These are phyloP conservation scores for Tachysurus vachellii DNA, from an alignment of 2,113 vertebrate genomes.

Conservation along the genomic window DNA sequence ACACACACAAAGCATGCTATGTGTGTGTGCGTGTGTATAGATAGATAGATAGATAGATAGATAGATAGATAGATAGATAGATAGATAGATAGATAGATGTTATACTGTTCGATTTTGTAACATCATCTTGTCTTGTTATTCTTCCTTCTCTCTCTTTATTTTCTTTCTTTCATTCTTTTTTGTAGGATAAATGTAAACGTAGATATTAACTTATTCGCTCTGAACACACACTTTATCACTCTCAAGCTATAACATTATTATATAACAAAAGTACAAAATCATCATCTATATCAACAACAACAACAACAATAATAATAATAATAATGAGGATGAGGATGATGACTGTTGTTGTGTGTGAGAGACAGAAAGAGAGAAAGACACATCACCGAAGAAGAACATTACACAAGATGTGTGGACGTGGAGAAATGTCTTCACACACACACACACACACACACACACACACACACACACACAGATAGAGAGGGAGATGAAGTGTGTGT, in stretches of 20 bases:
- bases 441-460: neutral
- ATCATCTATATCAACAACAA: neutral
- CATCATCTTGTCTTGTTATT: neutral
- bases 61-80: neutral
- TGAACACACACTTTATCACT: neutral
- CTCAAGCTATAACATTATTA: neutral
- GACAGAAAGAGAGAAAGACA: neutral
- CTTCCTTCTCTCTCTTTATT: neutral
- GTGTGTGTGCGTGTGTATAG: neutral
- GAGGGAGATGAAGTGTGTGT: too few relatives aligned
- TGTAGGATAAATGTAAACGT: neutral
- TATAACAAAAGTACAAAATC: neutral
- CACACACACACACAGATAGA: neutral
- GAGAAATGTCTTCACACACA: neutral
- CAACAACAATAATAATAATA: neutral
- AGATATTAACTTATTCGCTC: neutral
- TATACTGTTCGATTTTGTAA: too few relatives aligned
- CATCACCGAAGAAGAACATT: neutral
- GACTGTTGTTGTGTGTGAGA: neutral
- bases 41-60: neutral
- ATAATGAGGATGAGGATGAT: neutral
- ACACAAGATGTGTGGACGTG: neutral
- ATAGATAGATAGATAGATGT: neutral
- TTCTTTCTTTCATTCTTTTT: neutral
- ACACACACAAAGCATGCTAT: neutral